Conservation (phyloP, 2,888 invertebrate species). For the Zeuzera pyrina region DNA sequence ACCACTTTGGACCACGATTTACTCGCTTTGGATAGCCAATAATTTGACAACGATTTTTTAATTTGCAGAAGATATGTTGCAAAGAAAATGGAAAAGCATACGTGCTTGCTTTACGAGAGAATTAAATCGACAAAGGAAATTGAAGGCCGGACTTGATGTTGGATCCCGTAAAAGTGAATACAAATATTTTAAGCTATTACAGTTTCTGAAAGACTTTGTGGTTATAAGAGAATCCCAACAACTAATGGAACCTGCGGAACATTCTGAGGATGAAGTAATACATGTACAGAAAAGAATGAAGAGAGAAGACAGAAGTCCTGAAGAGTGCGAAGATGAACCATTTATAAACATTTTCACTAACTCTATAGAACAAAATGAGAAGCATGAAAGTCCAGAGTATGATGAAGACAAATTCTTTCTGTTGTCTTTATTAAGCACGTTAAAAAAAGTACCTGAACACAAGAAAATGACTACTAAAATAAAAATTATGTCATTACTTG, state of each 20-base stretch:
- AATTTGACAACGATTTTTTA: no score
- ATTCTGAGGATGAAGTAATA: conserved; percentile 3
- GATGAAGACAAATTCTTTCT: neutral
- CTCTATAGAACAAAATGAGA: neutral
- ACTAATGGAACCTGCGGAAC: conserved; percentile 3
- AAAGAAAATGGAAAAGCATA: conserved; percentile 16
- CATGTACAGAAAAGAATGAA: neutral
- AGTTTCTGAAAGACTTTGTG: conserved; percentile 13
- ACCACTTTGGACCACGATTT: no score
- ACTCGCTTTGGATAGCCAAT: no score
- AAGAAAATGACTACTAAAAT: neutral
- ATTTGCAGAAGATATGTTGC: conserved; percentile 11
- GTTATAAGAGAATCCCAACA: conserved; percentile 8
- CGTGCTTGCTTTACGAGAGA: conserved; percentile 15
- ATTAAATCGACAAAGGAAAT: conserved; percentile 11
- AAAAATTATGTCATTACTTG: neutral
- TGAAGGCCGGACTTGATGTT: conserved; percentile 6
- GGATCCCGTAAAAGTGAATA: conserved; percentile 16
- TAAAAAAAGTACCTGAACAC: neutral
- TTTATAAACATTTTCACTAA: no score
- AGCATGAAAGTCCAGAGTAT: neutral
- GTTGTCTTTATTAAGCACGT: neutral
- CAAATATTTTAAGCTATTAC: conserved; percentile 14
- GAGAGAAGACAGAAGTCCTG: no score
- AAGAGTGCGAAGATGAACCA: no score